Evolutionary conservation across 2,113 vertebrate species (phyloP).

Genomic region (Heterotilapia buettikoferi): DNA sequence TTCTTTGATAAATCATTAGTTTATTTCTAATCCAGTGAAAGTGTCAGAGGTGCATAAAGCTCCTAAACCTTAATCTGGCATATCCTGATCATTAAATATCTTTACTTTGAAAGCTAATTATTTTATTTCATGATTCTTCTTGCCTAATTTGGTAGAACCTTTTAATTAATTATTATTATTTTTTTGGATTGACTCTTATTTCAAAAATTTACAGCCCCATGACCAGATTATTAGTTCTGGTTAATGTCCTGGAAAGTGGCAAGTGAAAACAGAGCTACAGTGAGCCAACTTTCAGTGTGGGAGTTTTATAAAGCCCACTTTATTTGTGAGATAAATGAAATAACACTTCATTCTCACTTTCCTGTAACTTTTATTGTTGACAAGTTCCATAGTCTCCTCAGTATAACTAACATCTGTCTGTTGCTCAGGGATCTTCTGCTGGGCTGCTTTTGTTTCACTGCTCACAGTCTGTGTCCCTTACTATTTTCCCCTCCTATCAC

Average conservation of each 20-base stretch:
- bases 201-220: neutral
- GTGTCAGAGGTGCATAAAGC: neutral
- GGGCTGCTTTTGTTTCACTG: neutral
- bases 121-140: neutral
- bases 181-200: fast-evolving
- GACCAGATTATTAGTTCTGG: neutral
- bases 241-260: neutral
- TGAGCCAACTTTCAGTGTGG: neutral
- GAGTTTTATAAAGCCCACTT: neutral
- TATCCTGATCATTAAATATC: neutral
- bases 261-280: neutral
- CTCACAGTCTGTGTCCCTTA: neutral
- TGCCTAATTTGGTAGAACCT: neutral
- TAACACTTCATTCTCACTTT: neutral
- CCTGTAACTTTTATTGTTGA: neutral
- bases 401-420: neutral
- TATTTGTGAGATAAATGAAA: neutral
- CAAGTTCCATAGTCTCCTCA: neutral
- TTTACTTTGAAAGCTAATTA: neutral
- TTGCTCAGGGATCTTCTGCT: neutral
- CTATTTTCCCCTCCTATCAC: neutral
- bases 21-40: neutral
- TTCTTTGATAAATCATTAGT: neutral
- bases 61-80: neutral
- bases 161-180: neutral